These are phyloP conservation scores for Rhinichthys klamathensis DNA, from an alignment of 2,113 vertebrate species.

Conservation along the genomic window DNA sequence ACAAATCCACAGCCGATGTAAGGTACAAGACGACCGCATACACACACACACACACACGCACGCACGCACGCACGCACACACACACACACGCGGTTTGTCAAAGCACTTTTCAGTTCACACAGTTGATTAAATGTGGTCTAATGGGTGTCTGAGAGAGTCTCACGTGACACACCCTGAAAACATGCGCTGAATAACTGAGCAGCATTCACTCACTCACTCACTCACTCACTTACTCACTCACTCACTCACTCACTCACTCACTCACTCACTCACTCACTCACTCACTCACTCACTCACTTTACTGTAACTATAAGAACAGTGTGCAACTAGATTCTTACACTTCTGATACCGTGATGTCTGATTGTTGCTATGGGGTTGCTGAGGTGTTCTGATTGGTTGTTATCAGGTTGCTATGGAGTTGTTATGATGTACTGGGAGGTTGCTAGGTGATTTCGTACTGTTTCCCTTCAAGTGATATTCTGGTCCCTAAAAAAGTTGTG, in stretches of 20 bases:
- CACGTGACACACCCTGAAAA: neutral
- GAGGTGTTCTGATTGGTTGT: neutral
- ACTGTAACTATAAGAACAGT: neutral
- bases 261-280: too few relatives aligned
- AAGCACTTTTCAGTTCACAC: slow-evolving; percentile 18
- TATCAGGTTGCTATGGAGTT: neutral
- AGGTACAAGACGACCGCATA: neutral
- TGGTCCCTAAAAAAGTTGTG: too few relatives aligned
- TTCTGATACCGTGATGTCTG: neutral
- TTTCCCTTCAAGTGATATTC: too few relatives aligned
- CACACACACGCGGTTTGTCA: neutral
- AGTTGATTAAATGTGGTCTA: slow-evolving; percentile 23
- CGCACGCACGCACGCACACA: neutral
- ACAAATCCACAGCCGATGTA: neutral
- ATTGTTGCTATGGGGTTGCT: neutral
- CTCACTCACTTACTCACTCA: too few relatives aligned
- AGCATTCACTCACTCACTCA: too few relatives aligned
- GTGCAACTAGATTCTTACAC: too few relatives aligned
- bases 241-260: too few relatives aligned
- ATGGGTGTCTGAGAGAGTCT: slow-evolving; percentile 13
- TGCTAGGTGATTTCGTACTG: neutral
- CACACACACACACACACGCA: neutral
- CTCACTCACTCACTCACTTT: too few relatives aligned
- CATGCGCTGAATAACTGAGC: neutral
- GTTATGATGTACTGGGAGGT: neutral